Evolutionary conservation across 2,888 invertebrate genomes (phyloP).

Genomic region (Pandemis cinnamomeana): DNA sequence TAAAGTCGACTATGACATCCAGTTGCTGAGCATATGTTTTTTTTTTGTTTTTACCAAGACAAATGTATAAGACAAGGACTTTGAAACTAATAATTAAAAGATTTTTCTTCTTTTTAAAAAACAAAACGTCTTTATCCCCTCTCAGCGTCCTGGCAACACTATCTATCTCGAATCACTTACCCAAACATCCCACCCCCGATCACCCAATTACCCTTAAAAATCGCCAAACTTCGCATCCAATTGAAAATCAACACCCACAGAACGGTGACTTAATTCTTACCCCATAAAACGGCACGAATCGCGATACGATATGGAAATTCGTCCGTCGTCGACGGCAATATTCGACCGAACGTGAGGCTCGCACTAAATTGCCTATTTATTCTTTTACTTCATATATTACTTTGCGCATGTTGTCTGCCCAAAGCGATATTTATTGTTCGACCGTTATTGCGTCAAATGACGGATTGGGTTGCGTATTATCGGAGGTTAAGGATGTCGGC

Average conservation of each 20-base stretch:
- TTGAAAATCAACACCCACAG: constrained; percentile 73
- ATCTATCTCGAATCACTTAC: neutral
- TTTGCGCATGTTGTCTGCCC: constrained; percentile 84
- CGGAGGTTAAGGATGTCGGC: constrained; percentile 71
- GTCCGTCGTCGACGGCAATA: constrained; percentile 77
- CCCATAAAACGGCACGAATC: constrained; percentile 82
- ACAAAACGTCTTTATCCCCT: neutral
- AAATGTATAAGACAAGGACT: too few relatives aligned
- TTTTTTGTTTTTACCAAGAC: too few relatives aligned
- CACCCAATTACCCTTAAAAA: constrained; percentile 19
- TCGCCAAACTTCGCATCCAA: constrained; percentile 55
- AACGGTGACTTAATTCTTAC: constrained; percentile 81
- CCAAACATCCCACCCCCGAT: constrained; percentile 3
- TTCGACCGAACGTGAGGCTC: constrained; percentile 82
- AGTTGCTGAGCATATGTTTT: too few relatives aligned
- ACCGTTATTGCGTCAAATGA: constrained; percentile 84
- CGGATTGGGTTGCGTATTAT: constrained; percentile 79
- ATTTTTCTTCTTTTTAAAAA: too few relatives aligned
- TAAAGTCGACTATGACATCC: too few relatives aligned
- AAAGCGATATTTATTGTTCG: constrained; percentile 84
- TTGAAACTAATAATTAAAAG: too few relatives aligned
- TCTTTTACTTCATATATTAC: constrained; percentile 85
- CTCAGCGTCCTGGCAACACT: neutral
- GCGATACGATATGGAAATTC: constrained; percentile 83
- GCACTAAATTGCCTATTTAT: constrained; percentile 85